Conservation (phyloP, 1,140 invertebrate genomes). For the Cyphomyrmex costatus region DNA sequence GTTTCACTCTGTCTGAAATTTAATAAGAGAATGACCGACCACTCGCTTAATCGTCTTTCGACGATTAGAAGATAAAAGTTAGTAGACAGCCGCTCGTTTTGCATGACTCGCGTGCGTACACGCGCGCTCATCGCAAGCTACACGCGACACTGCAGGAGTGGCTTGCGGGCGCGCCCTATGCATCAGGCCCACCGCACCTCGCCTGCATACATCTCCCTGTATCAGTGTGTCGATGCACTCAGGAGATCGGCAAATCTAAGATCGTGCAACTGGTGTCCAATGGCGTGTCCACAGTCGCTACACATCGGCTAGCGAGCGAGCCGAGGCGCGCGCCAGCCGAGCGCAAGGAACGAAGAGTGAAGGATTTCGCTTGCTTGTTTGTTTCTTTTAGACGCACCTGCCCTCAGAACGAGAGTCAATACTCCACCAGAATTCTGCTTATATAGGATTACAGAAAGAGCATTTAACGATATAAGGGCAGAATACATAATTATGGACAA, state of each 20-base stretch:
- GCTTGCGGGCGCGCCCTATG: slow-evolving; percentile 64
- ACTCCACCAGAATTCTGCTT: too few species aligned
- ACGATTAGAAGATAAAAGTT: not conserved
- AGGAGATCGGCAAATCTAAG: slow-evolving; percentile 80
- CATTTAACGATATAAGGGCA: too few species aligned
- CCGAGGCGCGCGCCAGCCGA: slow-evolving; percentile 36
- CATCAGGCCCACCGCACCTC: slow-evolving; percentile 47
- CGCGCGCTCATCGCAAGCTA: slow-evolving; percentile 38
- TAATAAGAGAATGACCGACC: too few species aligned
- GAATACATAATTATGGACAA: too few species aligned
- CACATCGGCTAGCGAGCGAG: slow-evolving; percentile 42
- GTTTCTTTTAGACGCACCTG: too few species aligned
- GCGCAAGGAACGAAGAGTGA: slow-evolving; percentile 74
- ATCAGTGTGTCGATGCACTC: slow-evolving; percentile 67
- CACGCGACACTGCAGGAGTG: slow-evolving; percentile 54
- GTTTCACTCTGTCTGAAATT: too few species aligned
- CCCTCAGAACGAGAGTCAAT: too few species aligned
- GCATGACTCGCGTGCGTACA: slow-evolving; percentile 68
- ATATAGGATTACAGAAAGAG: too few species aligned
- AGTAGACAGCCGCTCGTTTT: slow-evolving; percentile 2
- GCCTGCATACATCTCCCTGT: slow-evolving; percentile 40
- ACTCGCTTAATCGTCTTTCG: too few species aligned
- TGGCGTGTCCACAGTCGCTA: slow-evolving; percentile 75
- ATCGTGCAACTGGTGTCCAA: slow-evolving; percentile 80
- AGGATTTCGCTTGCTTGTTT: slow-evolving; percentile 28